These are phyloP conservation scores for Rhynchotus rufescens DNA, from an alignment of 2,797 vertebrate genomes.

Conservation along the genomic window DNA sequence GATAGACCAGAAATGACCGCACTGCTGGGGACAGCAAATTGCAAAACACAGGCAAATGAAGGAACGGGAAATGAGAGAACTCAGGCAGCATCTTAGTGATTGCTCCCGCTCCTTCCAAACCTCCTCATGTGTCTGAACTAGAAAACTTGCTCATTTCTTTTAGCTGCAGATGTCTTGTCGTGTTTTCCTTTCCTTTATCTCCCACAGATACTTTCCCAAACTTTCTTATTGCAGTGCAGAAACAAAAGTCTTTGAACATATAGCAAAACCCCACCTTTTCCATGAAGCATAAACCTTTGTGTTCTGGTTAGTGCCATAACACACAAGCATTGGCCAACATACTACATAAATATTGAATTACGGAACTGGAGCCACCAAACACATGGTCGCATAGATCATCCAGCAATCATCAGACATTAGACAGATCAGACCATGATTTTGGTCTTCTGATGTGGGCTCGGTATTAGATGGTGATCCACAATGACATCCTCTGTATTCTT, in stretches of 20 bases:
- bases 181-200: neutral
- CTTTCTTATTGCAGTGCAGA: neutral
- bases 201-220: neutral
- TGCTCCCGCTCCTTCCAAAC: neutral
- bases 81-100: neutral
- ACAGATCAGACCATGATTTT: neutral
- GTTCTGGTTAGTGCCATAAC: neutral
- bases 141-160: neutral
- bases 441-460: neutral
- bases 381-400: rapidly evolving
- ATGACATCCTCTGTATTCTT: neutral
- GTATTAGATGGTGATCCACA: neutral
- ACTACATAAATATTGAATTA: neutral
- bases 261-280: neutral
- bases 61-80: neutral
- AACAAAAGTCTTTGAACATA: neutral
- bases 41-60: constrained; percentile 32
- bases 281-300: neutral
- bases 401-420: neutral
- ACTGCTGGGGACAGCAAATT: neutral
- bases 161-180: neutral
- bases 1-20: constrained; percentile 17
- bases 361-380: neutral
- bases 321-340: neutral
- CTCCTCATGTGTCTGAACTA: neutral